phyloP scores from a whole-genome alignment of 2,113 vertebrate genomes.

The Hyaena hyaena region DNA sequence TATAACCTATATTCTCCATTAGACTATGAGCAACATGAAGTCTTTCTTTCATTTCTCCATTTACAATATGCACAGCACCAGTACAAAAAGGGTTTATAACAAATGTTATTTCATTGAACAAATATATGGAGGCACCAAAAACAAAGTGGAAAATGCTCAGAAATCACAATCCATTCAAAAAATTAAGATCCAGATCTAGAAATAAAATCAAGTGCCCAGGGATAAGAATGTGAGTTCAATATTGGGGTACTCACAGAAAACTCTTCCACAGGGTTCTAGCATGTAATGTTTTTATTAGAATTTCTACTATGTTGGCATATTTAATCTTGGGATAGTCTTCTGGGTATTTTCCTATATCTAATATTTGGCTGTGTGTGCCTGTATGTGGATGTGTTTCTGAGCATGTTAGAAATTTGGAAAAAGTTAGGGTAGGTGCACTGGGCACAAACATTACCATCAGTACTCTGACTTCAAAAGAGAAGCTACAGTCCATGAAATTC shows the following conservation, averaged over 20 bases:
- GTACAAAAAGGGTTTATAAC: background rate
- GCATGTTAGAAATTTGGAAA: background rate
- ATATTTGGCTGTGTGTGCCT: background rate
- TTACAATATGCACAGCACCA: background rate
- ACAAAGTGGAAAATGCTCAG: background rate
- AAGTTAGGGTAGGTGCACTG: background rate
- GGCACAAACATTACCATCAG: background rate
- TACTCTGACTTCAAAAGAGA: background rate
- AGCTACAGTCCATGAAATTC: background rate
- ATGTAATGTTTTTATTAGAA: background rate
- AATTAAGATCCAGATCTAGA: background rate
- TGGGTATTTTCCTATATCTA: background rate
- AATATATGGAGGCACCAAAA: background rate
- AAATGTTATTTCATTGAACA: background rate
- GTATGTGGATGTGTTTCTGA: background rate
- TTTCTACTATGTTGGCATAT: background rate
- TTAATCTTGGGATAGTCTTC: background rate
- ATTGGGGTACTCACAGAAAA: background rate
- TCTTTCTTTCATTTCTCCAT: background rate
- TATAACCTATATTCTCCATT: background rate
- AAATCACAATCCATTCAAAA: constrained; percentile 7
- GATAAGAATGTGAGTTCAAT: background rate
- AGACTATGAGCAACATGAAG: background rate
- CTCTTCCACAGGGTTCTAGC: background rate
- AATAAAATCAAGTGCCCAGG: background rate